Conservation (phyloP, 2,797 vertebrate genomes). For the Falco cherrug region DNA sequence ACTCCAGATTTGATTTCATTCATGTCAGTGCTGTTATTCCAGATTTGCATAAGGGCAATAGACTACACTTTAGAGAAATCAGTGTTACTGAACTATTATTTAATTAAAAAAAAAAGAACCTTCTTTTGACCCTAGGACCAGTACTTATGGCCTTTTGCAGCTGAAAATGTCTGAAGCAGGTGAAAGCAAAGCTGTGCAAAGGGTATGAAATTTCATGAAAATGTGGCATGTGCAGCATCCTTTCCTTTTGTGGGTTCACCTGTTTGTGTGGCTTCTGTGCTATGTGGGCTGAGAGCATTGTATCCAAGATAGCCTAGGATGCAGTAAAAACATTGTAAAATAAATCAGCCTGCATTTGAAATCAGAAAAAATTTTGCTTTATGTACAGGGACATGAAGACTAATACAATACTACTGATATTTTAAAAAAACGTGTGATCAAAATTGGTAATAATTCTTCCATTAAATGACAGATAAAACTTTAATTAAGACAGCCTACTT, state of each 20-base stretch:
- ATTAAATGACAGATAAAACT: conserved; percentile 61
- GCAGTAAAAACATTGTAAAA: background rate
- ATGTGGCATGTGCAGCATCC: background rate
- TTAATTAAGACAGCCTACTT: conserved; percentile 46
- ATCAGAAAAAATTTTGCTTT: conserved; percentile 29
- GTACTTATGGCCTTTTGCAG: background rate
- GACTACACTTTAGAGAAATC: background rate
- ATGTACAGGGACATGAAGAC: background rate
- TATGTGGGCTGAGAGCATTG: background rate
- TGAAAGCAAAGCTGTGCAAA: conserved; percentile 21
- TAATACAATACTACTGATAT: background rate
- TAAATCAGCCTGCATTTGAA: conserved; percentile 15
- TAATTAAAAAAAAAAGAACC: background rate
- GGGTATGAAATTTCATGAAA: background rate
- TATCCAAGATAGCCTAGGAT: background rate
- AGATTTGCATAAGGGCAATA: background rate
- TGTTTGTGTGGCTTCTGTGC: conserved; percentile 28
- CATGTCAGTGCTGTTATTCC: background rate
- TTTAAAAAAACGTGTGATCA: conserved; percentile 14
- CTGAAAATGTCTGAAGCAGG: background rate
- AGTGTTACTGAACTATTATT: background rate
- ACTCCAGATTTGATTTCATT: conserved; percentile 54
- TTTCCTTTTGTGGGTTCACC: conserved; percentile 33
- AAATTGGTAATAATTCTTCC: conserved; percentile 55
- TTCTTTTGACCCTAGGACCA: conserved; percentile 31